Conservation (phyloP, 2,797 vertebrate genomes). For the Acipenser oxyrinchus region DNA sequence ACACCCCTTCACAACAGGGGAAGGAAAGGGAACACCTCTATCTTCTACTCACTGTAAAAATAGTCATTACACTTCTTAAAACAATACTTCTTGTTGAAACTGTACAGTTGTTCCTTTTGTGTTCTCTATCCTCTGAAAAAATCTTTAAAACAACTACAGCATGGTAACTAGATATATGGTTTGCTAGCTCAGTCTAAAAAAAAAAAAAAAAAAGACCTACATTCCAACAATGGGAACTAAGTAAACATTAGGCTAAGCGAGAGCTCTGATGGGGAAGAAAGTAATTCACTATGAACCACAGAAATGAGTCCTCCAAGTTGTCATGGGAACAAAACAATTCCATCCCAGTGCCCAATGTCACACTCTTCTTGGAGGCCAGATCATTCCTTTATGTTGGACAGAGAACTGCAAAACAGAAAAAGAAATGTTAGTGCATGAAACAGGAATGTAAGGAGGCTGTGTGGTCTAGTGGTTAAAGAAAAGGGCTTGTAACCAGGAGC, state of each 20-base stretch:
- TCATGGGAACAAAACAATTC: constrained; percentile 24
- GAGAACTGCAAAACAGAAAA: constrained; percentile 70
- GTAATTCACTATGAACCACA: constrained; percentile 25
- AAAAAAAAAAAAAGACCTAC: constrained; percentile 26
- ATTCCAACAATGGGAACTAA: constrained; percentile 30
- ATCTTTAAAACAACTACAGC: constrained; percentile 27
- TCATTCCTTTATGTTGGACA: constrained; percentile 79
- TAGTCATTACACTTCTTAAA: constrained; percentile 50
- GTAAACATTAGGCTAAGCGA: constrained; percentile 40
- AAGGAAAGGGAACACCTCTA: constrained; percentile 32
- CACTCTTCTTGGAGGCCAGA: constrained; percentile 11
- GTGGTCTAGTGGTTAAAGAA: no score
- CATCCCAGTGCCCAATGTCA: constrained; percentile 25
- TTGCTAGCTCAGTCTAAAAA: constrained; percentile 10
- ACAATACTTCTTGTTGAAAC: constrained; percentile 43
- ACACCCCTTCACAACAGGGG: background rate
- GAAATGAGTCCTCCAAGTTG: constrained; percentile 24
- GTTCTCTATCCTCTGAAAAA: constrained; percentile 37
- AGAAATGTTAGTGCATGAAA: constrained; percentile 17
- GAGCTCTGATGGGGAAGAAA: constrained; percentile 32
- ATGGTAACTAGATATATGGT: background rate
- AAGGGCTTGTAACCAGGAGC: no score
- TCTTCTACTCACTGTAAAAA: constrained; percentile 48
- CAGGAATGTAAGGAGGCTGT: no score
- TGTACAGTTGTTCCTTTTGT: constrained; percentile 39